Evolutionary conservation across 1,140 invertebrate genomes (phyloP).

Genomic region (Micrasema minimum): DNA sequence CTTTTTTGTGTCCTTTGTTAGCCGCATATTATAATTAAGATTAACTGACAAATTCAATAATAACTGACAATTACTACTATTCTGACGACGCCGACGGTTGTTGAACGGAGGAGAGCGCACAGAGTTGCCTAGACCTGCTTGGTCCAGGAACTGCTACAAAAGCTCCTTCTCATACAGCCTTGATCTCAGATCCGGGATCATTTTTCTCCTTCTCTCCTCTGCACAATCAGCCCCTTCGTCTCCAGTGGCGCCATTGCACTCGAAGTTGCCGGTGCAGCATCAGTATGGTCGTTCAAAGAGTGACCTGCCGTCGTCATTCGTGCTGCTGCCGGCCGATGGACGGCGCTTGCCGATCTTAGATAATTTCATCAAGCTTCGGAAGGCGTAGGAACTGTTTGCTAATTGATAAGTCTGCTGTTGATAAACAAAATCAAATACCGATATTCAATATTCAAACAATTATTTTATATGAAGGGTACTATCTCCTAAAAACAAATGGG

Average conservation of each 20-base stretch:
- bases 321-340: conserved; percentile 63
- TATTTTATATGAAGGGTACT: too few relatives aligned
- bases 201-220: not conserved
- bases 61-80: too few relatives aligned
- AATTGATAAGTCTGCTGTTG: not conserved
- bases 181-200: not conserved
- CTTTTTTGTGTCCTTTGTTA: too few relatives aligned
- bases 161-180: too few relatives aligned
- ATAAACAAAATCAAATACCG: too few relatives aligned
- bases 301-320: conserved; percentile 63
- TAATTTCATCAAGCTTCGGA: conserved; percentile 73
- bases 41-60: too few relatives aligned
- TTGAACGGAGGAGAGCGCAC: not conserved
- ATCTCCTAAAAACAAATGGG: too few relatives aligned
- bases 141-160: not conserved
- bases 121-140: not conserved
- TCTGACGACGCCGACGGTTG: not conserved
- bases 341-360: conserved; percentile 76
- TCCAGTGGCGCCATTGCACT: not conserved
- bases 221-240: not conserved
- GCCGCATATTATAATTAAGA: too few relatives aligned
- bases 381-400: conserved; percentile 64
- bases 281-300: conserved; percentile 1
- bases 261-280: not conserved
- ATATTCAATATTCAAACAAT: too few relatives aligned